A percentile compares a stretch with the other conserved stretches of the same genome.
Evolutionary conservation across 2,888 invertebrate genomes (phyloP).

Genomic region (Pherbina coryleti): DNA sequence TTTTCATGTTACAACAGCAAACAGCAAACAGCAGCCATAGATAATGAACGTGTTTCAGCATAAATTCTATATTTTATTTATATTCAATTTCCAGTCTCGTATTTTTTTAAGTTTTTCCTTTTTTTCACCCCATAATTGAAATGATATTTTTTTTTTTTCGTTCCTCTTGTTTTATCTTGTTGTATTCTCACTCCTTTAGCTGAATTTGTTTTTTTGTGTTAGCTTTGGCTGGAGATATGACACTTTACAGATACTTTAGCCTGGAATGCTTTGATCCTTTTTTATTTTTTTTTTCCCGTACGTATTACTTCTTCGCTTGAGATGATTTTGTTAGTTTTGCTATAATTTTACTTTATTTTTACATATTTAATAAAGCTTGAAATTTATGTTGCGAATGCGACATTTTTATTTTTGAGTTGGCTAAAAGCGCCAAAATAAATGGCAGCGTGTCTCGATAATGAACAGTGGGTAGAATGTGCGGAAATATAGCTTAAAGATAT

Average conservation of each 20-base stretch:
- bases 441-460: not conserved
- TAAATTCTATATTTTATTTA: constrained; percentile 15
- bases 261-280: not conserved
- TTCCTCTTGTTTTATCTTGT: not conserved
- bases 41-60: constrained; percentile 14
- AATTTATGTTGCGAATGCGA: not conserved
- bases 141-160: not conserved
- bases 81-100: constrained; percentile 4
- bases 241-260: not conserved
- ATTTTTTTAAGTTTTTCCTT: not conserved
- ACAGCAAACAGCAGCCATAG: constrained; percentile 39
- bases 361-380: not conserved
- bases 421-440: not conserved
- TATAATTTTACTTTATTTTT: not conserved
- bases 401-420: not conserved
- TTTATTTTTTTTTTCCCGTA: not conserved
- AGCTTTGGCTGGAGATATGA: not conserved
- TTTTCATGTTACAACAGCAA: constrained; percentile 56
- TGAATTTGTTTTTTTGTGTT: not conserved
- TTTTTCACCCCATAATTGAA: not conserved
- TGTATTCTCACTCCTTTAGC: not conserved
- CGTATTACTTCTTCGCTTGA: not conserved
- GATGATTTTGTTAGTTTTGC: not conserved
- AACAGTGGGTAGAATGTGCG: too few species aligned
- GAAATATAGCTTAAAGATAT: too few species aligned